A percentile compares a stretch with the other conserved stretches of the same genome.
These are phyloP conservation scores for Trachelus tabidus DNA, from an alignment of 2,888 invertebrate genomes.

Conservation along the genomic window DNA sequence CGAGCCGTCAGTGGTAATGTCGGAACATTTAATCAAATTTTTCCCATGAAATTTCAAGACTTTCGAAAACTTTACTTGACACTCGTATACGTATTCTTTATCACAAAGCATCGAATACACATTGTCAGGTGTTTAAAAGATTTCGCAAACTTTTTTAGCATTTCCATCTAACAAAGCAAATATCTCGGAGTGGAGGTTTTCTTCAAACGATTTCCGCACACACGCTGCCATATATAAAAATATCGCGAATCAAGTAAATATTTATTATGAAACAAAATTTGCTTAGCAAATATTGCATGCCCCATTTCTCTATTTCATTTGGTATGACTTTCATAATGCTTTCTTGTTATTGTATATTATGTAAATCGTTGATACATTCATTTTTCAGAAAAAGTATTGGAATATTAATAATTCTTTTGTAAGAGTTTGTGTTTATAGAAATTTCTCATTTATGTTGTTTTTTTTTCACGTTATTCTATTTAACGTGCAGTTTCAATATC, in stretches of 20 bases:
- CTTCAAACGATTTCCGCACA: not conserved
- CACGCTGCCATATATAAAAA: not conserved
- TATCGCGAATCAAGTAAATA: not conserved
- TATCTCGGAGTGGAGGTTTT: not conserved
- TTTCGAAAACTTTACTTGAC: not conserved
- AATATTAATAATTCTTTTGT: not conserved
- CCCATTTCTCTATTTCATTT: not conserved
- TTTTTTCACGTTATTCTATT: not conserved
- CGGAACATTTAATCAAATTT: not conserved
- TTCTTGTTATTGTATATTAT: not conserved
- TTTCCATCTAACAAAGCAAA: not conserved
- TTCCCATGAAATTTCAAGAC: not conserved
- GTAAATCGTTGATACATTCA: not conserved
- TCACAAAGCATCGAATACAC: not conserved
- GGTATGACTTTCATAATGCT: not conserved
- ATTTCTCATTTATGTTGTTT: too few species aligned
- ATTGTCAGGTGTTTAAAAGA: not conserved
- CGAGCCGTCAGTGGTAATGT: not conserved
- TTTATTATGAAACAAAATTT: not conserved
- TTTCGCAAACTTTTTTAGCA: not conserved
- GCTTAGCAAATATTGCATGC: not conserved
- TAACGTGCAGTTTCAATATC: not conserved
- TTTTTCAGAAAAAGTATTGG: not conserved
- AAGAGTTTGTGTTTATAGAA: too few species aligned
- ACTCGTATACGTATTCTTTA: not conserved